Base-by-base conservation (phyloP, 2,113 vertebrate genomes). In the Amphiprion percula region DNA sequence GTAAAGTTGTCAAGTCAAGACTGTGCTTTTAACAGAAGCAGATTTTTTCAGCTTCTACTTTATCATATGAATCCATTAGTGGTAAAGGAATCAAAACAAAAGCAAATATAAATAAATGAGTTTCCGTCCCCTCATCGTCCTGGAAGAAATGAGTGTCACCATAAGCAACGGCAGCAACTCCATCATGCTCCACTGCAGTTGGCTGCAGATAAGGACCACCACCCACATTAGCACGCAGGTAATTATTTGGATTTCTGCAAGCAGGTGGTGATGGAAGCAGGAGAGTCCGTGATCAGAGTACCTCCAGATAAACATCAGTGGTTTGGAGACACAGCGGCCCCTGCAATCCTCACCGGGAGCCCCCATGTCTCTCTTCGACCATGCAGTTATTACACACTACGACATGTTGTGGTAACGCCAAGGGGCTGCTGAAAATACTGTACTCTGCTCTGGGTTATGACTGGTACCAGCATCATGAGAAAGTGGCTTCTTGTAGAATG, bases 191-290 rank as follows among this genome's bases (percentile, higher is more conserved):
- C 65, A 54, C 41, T 74, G 74, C 59, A 14, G 75, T 68, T 66
- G 81, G 74, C 47, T 87, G 77, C 72, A 88, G 87, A 87, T 91
- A 92, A 85, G 84, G 68, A 79, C 77, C 81, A 84, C 77, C 79
- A 87, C 84, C 90, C 88, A 89, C 89, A 90, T 91, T 77, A 84
- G 63, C 47, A 60, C 67, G 19, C 54, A 55, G 79, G 81, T 90
- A 86, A 90, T 92, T 93, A 93, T 94, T 94, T 93, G 78, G 86
- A 91, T 92, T 92, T 92, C 83, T 60, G 84, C 56, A 61, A 81
- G 91, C 92, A 93, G 93, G 90, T 94, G 94, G 83, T 91, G 87
- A 89, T 87, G 88, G 89, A 87, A 63, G 85, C 68, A 70, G 76
- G 55, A 77, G 73, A 83, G 90, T 90, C 88, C 63, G 77, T 79